A percentile compares a stretch with the other conserved stretches of the same genome.
Conservation (phyloP, 2,888 invertebrate species). For the Watsonalla cultraria region DNA sequence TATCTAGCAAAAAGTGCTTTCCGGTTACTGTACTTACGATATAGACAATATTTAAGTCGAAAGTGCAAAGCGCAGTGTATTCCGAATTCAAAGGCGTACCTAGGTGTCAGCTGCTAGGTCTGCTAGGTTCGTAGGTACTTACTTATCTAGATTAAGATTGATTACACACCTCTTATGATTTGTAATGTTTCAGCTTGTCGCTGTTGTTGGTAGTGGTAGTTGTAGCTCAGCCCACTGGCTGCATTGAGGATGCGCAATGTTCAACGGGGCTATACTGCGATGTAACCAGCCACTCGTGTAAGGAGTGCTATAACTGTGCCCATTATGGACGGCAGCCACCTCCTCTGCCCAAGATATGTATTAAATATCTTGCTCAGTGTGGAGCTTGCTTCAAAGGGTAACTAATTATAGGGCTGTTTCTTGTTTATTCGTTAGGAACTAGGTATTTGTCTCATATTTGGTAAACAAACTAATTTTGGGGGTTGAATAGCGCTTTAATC, state of each 20-base stretch:
- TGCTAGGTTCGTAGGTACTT: no score
- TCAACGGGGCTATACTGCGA: constrained; percentile 38
- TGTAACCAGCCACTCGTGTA: constrained; percentile 25
- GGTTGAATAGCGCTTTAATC: no score
- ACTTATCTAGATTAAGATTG: no score
- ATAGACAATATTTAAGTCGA: no score
- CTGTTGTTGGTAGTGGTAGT: constrained; percentile 1
- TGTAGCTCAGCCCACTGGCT: constrained; percentile 15
- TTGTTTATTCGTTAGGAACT: not conserved
- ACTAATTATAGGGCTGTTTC: no score
- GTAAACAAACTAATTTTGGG: no score
- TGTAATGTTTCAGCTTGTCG: constrained; percentile 5
- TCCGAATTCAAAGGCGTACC: no score
- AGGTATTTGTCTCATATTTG: no score
- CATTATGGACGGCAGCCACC: constrained; percentile 31
- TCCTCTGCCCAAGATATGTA: constrained; percentile 17
- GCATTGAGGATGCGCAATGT: constrained; percentile 38
- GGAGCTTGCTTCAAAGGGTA: constrained; percentile 29
- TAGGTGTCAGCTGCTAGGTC: no score
- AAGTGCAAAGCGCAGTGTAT: no score
- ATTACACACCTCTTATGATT: not conserved
- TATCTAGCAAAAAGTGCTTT: no score
- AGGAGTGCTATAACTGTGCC: constrained; percentile 39
- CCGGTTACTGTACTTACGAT: no score
- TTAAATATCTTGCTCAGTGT: constrained; percentile 35